Evolutionary conservation across 2,888 invertebrate genomes (phyloP).

Genomic region (Gymnoscelis rufifasciata): DNA sequence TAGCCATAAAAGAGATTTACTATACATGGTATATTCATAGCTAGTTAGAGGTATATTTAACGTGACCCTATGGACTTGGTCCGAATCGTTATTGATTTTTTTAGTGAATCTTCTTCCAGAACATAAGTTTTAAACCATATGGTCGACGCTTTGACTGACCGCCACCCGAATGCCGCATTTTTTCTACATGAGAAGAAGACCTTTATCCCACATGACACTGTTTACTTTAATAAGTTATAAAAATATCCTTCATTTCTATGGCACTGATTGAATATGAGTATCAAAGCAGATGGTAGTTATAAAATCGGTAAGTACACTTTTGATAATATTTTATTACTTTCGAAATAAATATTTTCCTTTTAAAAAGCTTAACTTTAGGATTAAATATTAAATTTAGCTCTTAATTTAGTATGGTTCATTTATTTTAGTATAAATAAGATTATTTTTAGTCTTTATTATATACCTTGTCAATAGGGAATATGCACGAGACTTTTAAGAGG

Average conservation of each 20-base stretch:
- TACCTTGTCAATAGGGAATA: too few relatives aligned
- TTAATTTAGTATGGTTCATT: too few relatives aligned
- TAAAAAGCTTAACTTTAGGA: too few relatives aligned
- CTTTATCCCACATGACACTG: constrained; percentile 46
- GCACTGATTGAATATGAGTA: background rate
- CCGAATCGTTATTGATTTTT: constrained; percentile 61
- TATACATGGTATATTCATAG: constrained; percentile 68
- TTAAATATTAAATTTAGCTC: too few relatives aligned
- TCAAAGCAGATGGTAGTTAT: background rate
- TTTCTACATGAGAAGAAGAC: constrained; percentile 42
- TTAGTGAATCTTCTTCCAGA: constrained; percentile 52
- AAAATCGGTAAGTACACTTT: constrained; percentile 1
- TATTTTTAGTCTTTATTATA: too few relatives aligned
- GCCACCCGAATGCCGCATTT: constrained; percentile 47
- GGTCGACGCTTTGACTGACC: constrained; percentile 64
- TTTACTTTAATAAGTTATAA: constrained; percentile 33
- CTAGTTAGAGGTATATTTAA: constrained; percentile 64
- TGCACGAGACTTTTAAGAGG: too few relatives aligned
- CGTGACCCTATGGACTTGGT: constrained; percentile 68
- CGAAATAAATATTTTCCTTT: too few relatives aligned
- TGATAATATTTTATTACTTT: background rate
- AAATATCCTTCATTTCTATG: constrained; percentile 3
- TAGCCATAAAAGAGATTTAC: constrained; percentile 75
- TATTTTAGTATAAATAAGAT: too few relatives aligned
- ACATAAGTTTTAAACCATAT: constrained; percentile 59